These are phyloP conservation scores for Potamarius usumacintae DNA, from an alignment of 2,113 vertebrate genomes.

Conservation along the genomic window DNA sequence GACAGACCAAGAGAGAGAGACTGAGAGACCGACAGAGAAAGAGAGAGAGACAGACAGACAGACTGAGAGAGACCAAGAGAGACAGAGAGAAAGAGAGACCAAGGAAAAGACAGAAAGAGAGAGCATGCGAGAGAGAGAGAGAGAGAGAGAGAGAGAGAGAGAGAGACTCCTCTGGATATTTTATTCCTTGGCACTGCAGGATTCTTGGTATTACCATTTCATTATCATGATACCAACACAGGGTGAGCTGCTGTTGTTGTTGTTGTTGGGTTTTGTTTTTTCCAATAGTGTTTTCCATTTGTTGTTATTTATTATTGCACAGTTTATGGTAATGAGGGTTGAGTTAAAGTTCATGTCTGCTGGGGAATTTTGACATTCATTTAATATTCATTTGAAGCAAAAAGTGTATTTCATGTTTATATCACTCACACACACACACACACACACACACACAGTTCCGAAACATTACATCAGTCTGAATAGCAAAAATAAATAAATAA, in stretches of 20 bases:
- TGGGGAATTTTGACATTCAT: slow-evolving; percentile 28
- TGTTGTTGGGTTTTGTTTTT: background rate
- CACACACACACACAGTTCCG: background rate
- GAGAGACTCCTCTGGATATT: background rate
- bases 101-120: background rate
- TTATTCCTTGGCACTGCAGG: background rate
- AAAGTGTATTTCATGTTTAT: background rate
- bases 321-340: slow-evolving; percentile 16
- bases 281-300: background rate
- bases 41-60: too few species aligned
- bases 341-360: slow-evolving; percentile 32
- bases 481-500: too few species aligned
- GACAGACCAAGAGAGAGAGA: too few species aligned
- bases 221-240: background rate
- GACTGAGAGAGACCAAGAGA: too few species aligned
- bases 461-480: background rate
- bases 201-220: background rate
- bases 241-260: background rate
- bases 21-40: too few species aligned
- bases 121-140: background rate
- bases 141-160: slow-evolving; percentile 3
- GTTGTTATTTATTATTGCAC: slow-evolving; percentile 13
- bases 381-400: slow-evolving; percentile 21
- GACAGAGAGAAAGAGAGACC: background rate
- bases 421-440: background rate